Evolutionary conservation across 2,797 vertebrate genomes (phyloP), one percentile per base, ranked within the genome.

Genomic region (Gymnocypris eckloni): DNA sequence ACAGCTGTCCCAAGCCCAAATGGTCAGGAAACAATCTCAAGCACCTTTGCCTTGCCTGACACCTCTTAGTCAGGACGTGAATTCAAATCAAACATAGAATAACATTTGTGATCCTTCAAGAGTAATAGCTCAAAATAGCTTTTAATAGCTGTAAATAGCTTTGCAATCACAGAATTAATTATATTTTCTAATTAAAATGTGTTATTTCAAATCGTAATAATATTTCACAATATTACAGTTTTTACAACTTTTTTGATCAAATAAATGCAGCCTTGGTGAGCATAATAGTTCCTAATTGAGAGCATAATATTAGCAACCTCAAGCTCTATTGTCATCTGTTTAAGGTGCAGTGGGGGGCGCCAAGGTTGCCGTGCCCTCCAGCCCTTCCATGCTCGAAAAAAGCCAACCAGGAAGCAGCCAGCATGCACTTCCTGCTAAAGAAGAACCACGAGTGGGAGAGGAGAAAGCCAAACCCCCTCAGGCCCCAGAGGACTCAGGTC

Each of bases 291-390:
- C 8, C 8, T 41, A 41, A 41, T 41, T 8, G 41, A 8, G 41
- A 41, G 41, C 41, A 41, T 8, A 41, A 41, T 41, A 41, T 41
- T 41, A 41, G 41, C 41, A 41, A 99, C 96, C 97, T 96, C 96
- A 98, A 96, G 95, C 96, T 91, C 86, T 89, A 91, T 95, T 94
- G 91, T 97, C 96, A 96, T 96, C 94, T 98, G 96, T 98, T 99
- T 96, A 99, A 99, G 98, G 98, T 99, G 98, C 98, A 99, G 98
- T 99, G 98, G 97, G 98, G 95, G 98, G 98, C 92, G 98, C 98
- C 92, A 99, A 99, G 93, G 98, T 99, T 41, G 98, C 98, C 88
- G 95, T 99, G 95, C 95, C 98, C 92, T 97, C 98, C 92, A 95
- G 96, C 90, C 97, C 98, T 90, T 94, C 96, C 77, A 96, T 97